Conservation (phyloP, 2,113 vertebrate species). For the Oxyruncus cristatus region DNA sequence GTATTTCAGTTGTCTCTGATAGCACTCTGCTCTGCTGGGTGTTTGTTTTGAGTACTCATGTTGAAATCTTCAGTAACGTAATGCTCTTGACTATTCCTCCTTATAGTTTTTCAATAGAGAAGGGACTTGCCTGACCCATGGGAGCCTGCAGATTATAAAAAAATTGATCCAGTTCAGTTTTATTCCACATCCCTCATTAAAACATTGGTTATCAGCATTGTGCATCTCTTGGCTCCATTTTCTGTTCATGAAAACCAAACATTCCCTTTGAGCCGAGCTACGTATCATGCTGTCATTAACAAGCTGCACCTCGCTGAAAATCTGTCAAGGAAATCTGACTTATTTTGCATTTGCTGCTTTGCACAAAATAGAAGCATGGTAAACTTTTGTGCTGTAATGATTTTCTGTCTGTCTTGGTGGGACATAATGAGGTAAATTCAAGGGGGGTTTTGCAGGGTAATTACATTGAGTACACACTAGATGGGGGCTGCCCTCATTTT, state of each 20-base stretch:
- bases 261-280: background rate
- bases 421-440: slow-evolving; percentile 50
- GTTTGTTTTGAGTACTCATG: background rate
- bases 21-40: background rate
- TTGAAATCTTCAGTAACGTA: background rate
- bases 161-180: background rate
- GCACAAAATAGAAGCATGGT: background rate
- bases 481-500: background rate
- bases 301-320: background rate
- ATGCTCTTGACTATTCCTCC: background rate
- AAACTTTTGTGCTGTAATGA: slow-evolving; percentile 40
- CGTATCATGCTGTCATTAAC: background rate
- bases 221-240: background rate
- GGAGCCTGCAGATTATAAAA: background rate
- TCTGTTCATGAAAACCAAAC: background rate
- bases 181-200: background rate
- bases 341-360: slow-evolving; percentile 33
- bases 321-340: slow-evolving; percentile 29
- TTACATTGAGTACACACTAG: background rate
- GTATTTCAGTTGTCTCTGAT: background rate
- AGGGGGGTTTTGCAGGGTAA: slow-evolving; percentile 45
- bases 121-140: background rate
- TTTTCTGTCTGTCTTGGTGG: slow-evolving; percentile 63
- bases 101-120: background rate
- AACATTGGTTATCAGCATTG: background rate